Evolutionary conservation across 2,888 invertebrate genomes (phyloP).

Genomic region (Chamaedrilus cognettii): DNA sequence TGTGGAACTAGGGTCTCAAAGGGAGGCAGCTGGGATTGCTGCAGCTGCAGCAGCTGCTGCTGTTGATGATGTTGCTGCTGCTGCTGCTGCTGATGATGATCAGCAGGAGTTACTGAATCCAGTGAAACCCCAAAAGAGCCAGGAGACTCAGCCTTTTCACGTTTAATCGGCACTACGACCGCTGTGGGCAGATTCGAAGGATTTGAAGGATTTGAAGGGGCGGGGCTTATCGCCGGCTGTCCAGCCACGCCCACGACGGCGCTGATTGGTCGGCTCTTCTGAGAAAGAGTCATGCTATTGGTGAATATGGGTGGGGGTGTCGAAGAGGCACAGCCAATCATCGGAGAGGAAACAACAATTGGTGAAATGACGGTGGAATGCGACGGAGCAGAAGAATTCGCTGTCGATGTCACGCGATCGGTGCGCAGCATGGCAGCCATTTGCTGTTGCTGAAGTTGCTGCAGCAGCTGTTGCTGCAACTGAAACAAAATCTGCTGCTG

Average conservation of each 20-base stretch:
- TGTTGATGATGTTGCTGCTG: too few relatives aligned
- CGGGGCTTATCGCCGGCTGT: too few relatives aligned
- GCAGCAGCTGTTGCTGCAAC: slow-evolving; percentile 6
- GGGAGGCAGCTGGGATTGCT: slow-evolving; percentile 3
- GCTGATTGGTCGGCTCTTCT: not conserved
- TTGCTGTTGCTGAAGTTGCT: not conserved
- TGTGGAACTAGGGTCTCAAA: slow-evolving; percentile 9
- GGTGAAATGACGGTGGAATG: not conserved
- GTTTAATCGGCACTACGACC: slow-evolving; percentile 25
- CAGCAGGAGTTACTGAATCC: too few relatives aligned
- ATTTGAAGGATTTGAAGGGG: too few relatives aligned
- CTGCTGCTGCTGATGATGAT: too few relatives aligned
- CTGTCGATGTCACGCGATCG: not conserved
- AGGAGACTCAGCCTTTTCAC: not conserved
- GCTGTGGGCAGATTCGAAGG: too few relatives aligned
- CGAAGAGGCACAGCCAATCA: too few relatives aligned
- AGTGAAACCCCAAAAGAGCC: too few relatives aligned
- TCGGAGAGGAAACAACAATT: not conserved
- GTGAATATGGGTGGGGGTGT: not conserved
- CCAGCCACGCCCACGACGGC: not conserved
- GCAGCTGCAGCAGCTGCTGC: too few relatives aligned
- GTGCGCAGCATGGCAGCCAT: not conserved
- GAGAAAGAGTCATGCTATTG: not conserved
- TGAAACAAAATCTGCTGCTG: not conserved
- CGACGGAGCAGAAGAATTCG: not conserved